phyloP scores from a whole-genome alignment of 2,797 vertebrate species.

The Taenioides sp. region DNA sequence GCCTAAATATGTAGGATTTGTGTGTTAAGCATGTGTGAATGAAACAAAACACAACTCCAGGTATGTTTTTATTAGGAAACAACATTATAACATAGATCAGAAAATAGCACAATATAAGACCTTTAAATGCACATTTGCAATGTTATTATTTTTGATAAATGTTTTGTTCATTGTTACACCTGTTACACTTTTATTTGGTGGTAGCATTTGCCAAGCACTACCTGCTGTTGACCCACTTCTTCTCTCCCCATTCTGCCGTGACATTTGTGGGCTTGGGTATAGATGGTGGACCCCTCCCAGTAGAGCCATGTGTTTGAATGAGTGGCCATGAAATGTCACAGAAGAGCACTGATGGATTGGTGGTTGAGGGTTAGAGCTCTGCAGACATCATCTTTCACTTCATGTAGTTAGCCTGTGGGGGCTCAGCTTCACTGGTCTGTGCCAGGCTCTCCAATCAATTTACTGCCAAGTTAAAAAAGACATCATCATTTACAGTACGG shows the following conservation, averaged over 20 bases:
- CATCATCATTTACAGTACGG: neutral
- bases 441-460: constrained; percentile 25
- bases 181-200: neutral
- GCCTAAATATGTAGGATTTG: too few species aligned
- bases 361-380: constrained; percentile 52
- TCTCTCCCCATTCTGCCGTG: constrained; percentile 39
- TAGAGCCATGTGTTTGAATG: constrained; percentile 60
- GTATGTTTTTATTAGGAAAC: too few species aligned
- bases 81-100: too few species aligned
- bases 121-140: too few species aligned
- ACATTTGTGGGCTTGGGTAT: constrained; percentile 62
- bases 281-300: constrained; percentile 45
- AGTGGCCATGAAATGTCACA: constrained; percentile 69
- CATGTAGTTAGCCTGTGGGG: constrained; percentile 35
- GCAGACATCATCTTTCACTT: constrained; percentile 57
- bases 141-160: neutral
- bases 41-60: too few species aligned
- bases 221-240: constrained; percentile 32
- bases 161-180: neutral
- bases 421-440: constrained; percentile 39
- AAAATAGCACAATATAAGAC: too few species aligned
- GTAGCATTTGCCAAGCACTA: constrained; percentile 11
- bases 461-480: constrained; percentile 3
- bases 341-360: constrained; percentile 58
- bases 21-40: too few species aligned